phyloP scores from a whole-genome alignment of 2,113 vertebrate genomes.

The Shinisaurus crocodilurus region DNA sequence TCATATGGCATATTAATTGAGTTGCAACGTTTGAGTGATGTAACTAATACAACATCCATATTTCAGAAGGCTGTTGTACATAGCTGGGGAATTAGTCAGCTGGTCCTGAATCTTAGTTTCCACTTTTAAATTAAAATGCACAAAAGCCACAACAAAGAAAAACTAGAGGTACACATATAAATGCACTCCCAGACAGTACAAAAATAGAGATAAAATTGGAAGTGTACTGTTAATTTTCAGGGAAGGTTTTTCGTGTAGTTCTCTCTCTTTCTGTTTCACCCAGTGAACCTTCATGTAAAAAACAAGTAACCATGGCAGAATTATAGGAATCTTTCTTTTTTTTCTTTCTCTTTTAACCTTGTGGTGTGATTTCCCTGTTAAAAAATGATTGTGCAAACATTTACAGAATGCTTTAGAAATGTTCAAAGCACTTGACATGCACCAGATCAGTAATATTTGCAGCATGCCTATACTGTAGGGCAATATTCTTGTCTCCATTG shows the following conservation, averaged over 20 bases:
- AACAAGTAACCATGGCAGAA: background rate
- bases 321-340: background rate
- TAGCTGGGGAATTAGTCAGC: background rate
- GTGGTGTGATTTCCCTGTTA: background rate
- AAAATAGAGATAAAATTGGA: background rate
- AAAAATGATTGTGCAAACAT: background rate
- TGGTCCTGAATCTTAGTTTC: background rate
- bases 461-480: too few species aligned
- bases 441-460: background rate
- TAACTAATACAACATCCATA: background rate
- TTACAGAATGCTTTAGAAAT: background rate
- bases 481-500: too few species aligned
- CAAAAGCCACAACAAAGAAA: background rate
- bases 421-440: background rate
- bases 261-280: background rate
- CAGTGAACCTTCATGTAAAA: background rate
- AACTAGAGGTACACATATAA: background rate
- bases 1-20: rapidly evolving
- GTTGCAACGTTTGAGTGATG: background rate
- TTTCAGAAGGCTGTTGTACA: constrained; percentile 5
- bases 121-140: background rate
- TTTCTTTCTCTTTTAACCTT: background rate
- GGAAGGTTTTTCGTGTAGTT: background rate
- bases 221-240: background rate
- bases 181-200: background rate